Evolutionary conservation across 1,140 invertebrate species (phyloP).

Genomic region (Nephotettix cincticeps): DNA sequence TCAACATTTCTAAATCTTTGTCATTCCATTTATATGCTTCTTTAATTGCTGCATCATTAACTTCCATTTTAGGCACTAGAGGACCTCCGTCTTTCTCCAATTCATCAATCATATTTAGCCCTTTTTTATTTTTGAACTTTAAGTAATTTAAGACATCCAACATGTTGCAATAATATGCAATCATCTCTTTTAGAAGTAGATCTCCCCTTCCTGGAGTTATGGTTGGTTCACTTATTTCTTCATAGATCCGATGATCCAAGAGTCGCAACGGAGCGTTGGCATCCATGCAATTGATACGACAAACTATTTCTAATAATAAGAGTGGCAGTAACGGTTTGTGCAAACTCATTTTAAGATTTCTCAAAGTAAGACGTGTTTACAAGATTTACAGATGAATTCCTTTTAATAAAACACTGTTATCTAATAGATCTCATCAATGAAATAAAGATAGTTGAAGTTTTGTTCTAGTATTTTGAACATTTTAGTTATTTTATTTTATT

Average conservation of each 20-base stretch:
- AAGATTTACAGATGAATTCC: too few species aligned
- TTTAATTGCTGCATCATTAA: not conserved
- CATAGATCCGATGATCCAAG: not conserved
- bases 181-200: not conserved
- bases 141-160: slow-evolving; percentile 1
- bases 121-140: not conserved
- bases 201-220: not conserved
- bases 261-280: not conserved
- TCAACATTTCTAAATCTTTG: not conserved
- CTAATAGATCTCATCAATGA: too few species aligned
- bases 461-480: too few species aligned
- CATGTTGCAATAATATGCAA: not conserved
- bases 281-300: not conserved
- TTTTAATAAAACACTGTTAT: too few species aligned
- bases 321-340: too few species aligned
- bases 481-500: too few species aligned
- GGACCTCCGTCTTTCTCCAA: not conserved
- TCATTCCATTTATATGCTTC: slow-evolving; percentile 1
- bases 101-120: not conserved
- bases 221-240: not conserved
- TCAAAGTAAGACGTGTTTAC: too few species aligned
- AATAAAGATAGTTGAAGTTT: too few species aligned
- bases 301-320: not conserved
- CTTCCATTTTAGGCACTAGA: not conserved
- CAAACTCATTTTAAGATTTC: too few species aligned